Conservation (phyloP, 2,113 vertebrate genomes). For the Nesoenas mayeri region DNA sequence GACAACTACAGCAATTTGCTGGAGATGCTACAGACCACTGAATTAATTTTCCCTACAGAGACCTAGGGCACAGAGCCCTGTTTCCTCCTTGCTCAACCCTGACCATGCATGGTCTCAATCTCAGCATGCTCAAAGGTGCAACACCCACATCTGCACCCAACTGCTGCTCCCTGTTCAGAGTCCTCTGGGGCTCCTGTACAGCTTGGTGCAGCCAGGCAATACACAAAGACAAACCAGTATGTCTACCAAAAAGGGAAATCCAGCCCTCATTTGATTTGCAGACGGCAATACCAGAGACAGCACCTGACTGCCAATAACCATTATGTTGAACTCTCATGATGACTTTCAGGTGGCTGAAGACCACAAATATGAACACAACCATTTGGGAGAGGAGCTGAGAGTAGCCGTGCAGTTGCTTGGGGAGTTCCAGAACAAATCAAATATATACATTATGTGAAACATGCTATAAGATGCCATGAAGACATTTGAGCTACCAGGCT, state of each 20-base stretch:
- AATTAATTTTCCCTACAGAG: not conserved
- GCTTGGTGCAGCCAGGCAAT: not conserved
- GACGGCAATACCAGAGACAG: not conserved
- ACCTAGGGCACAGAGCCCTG: not conserved
- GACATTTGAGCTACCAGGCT: not conserved
- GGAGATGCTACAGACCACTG: not conserved
- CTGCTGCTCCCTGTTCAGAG: not conserved
- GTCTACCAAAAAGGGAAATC: not conserved
- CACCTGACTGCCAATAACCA: not conserved
- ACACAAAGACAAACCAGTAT: not conserved
- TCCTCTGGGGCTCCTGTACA: not conserved
- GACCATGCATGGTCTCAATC: rapidly evolving
- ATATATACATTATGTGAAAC: not conserved
- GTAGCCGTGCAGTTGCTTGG: not conserved
- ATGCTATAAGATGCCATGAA: not conserved
- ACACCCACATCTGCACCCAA: rapidly evolving
- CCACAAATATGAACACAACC: not conserved
- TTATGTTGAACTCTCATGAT: not conserved
- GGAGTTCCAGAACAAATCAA: not conserved
- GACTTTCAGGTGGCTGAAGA: not conserved
- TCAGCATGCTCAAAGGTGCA: rapidly evolving
- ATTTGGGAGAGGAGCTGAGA: rapidly evolving
- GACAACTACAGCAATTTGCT: not conserved
- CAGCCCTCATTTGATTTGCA: not conserved
- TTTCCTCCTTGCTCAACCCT: not conserved